phyloP scores from a whole-genome alignment of 2,888 invertebrate species.

The Scaptomyza polygonia region DNA sequence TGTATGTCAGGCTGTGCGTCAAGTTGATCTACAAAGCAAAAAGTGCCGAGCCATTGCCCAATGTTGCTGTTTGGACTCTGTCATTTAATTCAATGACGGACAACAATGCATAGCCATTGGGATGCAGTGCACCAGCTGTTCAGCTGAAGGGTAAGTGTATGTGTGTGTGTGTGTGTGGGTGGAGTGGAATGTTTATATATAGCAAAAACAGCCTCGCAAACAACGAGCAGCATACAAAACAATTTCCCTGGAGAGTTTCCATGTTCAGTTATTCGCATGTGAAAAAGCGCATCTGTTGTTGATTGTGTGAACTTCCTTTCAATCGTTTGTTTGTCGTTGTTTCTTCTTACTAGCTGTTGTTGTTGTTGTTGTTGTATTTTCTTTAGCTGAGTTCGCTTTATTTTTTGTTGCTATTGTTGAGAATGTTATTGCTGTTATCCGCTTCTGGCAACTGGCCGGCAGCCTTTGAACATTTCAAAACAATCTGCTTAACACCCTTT shows the following conservation, averaged over 20 bases:
- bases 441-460: conserved; percentile 48
- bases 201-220: conserved; percentile 35
- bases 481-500: conserved; percentile 9
- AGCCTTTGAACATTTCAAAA: conserved; percentile 49
- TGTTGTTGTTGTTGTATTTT: conserved; percentile 39
- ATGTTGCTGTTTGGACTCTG: conserved; percentile 49
- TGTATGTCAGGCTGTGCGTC: conserved; percentile 21
- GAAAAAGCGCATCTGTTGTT: conserved; percentile 80
- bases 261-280: conserved; percentile 78
- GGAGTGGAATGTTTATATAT: conserved; percentile 16
- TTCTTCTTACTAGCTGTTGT: conserved; percentile 57
- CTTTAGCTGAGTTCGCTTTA: conserved; percentile 18
- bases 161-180: conserved; percentile 31
- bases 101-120: conserved; percentile 69
- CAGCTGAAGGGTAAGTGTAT: conserved; percentile 14
- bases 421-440: conserved; percentile 71
- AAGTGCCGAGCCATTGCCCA: conserved; percentile 23
- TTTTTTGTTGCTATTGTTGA: conserved; percentile 37
- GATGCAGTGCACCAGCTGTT: conserved; percentile 52
- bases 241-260: conserved; percentile 77
- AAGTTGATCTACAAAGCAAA: conserved; percentile 37
- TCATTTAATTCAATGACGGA: conserved; percentile 79
- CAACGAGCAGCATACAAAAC: conserved; percentile 69
- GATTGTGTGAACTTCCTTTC: conserved; percentile 80
- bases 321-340: conserved; percentile 73